Evolutionary conservation across 2,797 vertebrate genomes (phyloP).

Genomic region (Poeciliopsis presidionis): DNA sequence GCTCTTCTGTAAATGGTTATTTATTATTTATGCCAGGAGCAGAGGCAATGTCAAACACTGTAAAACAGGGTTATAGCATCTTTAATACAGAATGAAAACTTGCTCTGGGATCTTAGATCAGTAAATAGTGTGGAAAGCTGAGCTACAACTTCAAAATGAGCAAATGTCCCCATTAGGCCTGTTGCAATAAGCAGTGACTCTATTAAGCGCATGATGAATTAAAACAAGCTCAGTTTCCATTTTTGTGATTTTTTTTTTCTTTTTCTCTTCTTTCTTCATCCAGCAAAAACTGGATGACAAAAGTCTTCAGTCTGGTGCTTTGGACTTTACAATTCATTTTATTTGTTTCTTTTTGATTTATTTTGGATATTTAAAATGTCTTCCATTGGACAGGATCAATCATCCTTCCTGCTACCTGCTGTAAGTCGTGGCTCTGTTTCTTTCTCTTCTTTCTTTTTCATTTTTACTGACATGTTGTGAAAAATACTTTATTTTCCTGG

Average conservation of each 20-base stretch:
- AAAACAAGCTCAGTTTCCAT: too few species aligned
- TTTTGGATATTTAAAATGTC: too few species aligned
- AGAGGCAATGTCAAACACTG: background rate
- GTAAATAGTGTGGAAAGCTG: background rate
- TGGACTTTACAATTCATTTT: too few species aligned
- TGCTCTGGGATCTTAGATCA: background rate
- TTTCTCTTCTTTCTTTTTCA: background rate
- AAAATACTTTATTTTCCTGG: background rate
- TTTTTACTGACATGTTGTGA: background rate
- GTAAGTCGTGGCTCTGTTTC: background rate
- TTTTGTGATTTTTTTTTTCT: too few species aligned
- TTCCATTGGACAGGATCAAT: too few species aligned
- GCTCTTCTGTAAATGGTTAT: background rate
- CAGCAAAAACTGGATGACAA: too few species aligned
- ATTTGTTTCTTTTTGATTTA: too few species aligned
- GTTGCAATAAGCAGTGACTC: background rate
- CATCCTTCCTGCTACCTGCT: background rate
- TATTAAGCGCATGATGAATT: background rate
- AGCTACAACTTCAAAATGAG: background rate
- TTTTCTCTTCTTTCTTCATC: too few species aligned
- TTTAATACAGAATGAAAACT: background rate
- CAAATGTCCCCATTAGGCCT: too few species aligned
- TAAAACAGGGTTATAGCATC: background rate
- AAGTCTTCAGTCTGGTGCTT: too few species aligned
- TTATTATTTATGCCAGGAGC: background rate